Evolutionary conservation across 2,888 invertebrate species (phyloP).

Genomic region (Lymantria dispar): DNA sequence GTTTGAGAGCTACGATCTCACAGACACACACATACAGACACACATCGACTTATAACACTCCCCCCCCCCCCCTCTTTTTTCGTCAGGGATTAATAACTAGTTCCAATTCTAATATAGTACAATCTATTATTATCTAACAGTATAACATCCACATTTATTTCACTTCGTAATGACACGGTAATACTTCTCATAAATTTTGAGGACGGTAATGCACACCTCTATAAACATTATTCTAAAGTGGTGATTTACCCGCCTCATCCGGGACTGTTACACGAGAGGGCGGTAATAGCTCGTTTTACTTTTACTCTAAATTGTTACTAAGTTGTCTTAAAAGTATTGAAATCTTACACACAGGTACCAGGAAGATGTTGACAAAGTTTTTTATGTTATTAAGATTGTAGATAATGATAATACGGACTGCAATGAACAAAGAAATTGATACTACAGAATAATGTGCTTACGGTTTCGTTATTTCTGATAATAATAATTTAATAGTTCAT

Average conservation of each 20-base stretch:
- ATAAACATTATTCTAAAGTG: constrained; percentile 60
- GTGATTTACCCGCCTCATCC: constrained; percentile 52
- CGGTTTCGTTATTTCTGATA: constrained; percentile 17
- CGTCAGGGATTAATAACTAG: too few species aligned
- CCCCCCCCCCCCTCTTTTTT: too few species aligned
- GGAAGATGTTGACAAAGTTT: constrained; percentile 50
- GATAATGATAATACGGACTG: constrained; percentile 30
- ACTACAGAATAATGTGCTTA: constrained; percentile 31
- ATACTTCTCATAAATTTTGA: constrained; percentile 56
- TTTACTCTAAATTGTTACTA: constrained; percentile 44
- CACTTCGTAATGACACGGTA: constrained; percentile 51
- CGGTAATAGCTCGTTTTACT: constrained; percentile 48
- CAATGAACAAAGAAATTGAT: constrained; percentile 32
- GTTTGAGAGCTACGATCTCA: too few species aligned
- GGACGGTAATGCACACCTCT: constrained; percentile 54
- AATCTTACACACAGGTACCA: constrained; percentile 36
- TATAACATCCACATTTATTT: constrained; percentile 19
- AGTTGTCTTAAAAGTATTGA: constrained; percentile 49
- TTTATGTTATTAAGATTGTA: constrained; percentile 48
- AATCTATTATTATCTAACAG: constrained; percentile 10
- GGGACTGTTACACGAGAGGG: constrained; percentile 31
- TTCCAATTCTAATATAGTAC: constrained; percentile 19
- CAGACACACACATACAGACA: too few species aligned
- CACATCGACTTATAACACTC: too few species aligned
- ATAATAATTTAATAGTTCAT: constrained; percentile 29